phyloP scores from a whole-genome alignment of 2,113 vertebrate species.

The Semicossyphus pulcher region DNA sequence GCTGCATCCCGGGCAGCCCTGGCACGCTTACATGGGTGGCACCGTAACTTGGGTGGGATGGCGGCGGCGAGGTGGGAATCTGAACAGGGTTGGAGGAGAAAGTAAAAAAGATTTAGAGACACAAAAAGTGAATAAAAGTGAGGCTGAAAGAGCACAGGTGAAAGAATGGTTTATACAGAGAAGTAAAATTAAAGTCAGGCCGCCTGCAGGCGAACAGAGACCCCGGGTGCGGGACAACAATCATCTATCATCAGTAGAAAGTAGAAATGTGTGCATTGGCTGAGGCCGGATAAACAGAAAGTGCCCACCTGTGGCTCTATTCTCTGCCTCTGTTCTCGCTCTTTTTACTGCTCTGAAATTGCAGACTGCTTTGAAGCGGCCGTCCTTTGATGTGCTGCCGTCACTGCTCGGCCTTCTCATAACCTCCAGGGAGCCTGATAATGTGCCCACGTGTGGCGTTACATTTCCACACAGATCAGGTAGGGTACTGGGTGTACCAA shows the following conservation, averaged over 20 bases:
- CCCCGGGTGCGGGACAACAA: constrained; percentile 43
- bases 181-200: constrained; percentile 12
- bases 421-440: constrained; percentile 64
- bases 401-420: constrained; percentile 50
- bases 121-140: constrained; percentile 8
- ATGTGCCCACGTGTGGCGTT: constrained; percentile 60
- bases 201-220: constrained; percentile 11
- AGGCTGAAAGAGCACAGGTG: background rate
- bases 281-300: constrained; percentile 47
- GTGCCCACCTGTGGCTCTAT: constrained; percentile 75
- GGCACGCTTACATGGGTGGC: constrained; percentile 54
- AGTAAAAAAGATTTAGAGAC: background rate
- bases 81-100: background rate
- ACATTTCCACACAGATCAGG: constrained; percentile 65
- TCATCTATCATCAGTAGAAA: constrained; percentile 66
- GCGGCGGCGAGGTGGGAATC: constrained; percentile 14
- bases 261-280: constrained; percentile 44
- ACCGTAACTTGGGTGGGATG: constrained; percentile 47
- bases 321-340: constrained; percentile 57
- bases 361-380: constrained; percentile 65
- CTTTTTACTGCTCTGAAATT: constrained; percentile 70
- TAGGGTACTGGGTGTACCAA: constrained; percentile 46
- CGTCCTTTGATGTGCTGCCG: constrained; percentile 66
- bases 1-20: constrained; percentile 67
- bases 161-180: constrained; percentile 1